Evolutionary conservation across 1,140 invertebrate genomes (phyloP).

Genomic region (Drosophila punjabiensis): DNA sequence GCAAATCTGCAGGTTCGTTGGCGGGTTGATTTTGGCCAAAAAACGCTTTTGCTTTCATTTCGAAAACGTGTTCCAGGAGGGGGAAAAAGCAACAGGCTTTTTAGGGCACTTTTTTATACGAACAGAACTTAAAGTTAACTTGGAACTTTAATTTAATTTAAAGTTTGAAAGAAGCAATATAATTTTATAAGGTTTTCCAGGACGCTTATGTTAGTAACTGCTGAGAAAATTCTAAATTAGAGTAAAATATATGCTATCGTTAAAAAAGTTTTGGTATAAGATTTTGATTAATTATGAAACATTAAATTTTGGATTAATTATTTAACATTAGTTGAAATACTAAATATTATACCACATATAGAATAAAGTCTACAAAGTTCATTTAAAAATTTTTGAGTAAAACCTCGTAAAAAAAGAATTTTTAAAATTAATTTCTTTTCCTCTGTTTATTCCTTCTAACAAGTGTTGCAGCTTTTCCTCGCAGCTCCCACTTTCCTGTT

Average conservation of each 20-base stretch:
- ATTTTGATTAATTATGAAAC: too few species aligned
- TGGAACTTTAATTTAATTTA: background rate
- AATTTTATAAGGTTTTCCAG: background rate
- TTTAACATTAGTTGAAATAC: background rate
- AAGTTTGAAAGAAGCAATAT: background rate
- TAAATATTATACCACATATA: background rate
- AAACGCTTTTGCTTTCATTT: constrained; percentile 16
- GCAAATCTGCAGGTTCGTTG: constrained; percentile 35
- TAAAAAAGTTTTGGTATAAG: background rate
- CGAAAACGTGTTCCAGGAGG: background rate
- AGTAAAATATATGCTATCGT: background rate
- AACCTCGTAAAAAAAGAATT: background rate
- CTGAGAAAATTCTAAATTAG: background rate
- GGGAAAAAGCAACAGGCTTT: constrained; percentile 38
- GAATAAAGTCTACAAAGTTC: background rate
- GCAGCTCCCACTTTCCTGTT: constrained; percentile 14
- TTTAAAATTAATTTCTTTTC: background rate
- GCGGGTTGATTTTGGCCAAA: constrained; percentile 4
- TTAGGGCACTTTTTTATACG: background rate
- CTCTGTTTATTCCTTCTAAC: constrained; percentile 24
- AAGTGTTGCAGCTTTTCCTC: constrained; percentile 14
- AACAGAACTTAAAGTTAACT: background rate
- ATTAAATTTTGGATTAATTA: background rate
- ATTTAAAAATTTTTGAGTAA: background rate
- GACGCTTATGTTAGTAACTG: background rate